phyloP scores from a whole-genome alignment of 2,113 vertebrate species.

The Psettodes erumei region DNA sequence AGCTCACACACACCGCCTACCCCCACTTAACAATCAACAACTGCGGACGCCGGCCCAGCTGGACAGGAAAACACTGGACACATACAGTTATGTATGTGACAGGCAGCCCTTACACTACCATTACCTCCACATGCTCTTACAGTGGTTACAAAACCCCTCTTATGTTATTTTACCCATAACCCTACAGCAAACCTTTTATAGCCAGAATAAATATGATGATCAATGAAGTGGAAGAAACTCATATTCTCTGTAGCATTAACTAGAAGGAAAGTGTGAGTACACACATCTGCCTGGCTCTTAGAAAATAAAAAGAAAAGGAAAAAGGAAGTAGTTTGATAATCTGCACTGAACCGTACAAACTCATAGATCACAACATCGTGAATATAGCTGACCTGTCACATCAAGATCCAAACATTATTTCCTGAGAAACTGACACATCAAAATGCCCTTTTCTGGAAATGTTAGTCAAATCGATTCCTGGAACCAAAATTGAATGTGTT shows the following conservation, averaged over 20 bases:
- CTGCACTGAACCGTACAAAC: too few relatives aligned
- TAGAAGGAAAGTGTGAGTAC: background rate
- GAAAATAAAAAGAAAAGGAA: too few relatives aligned
- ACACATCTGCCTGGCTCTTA: too few relatives aligned
- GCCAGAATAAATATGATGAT: background rate
- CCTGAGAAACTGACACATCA: too few relatives aligned
- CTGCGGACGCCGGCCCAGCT: conserved; percentile 23
- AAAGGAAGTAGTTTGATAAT: too few relatives aligned
- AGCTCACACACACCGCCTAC: conserved; percentile 50
- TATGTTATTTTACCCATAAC: background rate
- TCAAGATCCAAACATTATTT: too few relatives aligned
- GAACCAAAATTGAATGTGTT: too few relatives aligned
- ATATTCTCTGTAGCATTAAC: conserved; percentile 9
- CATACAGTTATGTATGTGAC: background rate
- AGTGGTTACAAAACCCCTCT: background rate
- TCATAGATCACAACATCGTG: too few relatives aligned
- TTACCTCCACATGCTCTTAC: conserved; percentile 28
- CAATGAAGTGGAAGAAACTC: background rate
- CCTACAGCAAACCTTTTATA: background rate
- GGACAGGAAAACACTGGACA: conserved; percentile 36
- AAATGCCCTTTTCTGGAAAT: too few relatives aligned
- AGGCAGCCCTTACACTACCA: background rate
- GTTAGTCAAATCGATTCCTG: too few relatives aligned
- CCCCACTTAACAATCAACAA: conserved; percentile 50
- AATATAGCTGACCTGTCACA: too few relatives aligned